Base-by-base conservation (phyloP, 2,113 vertebrate genomes). In the Cryptoleucopteryx plumbea region DNA sequence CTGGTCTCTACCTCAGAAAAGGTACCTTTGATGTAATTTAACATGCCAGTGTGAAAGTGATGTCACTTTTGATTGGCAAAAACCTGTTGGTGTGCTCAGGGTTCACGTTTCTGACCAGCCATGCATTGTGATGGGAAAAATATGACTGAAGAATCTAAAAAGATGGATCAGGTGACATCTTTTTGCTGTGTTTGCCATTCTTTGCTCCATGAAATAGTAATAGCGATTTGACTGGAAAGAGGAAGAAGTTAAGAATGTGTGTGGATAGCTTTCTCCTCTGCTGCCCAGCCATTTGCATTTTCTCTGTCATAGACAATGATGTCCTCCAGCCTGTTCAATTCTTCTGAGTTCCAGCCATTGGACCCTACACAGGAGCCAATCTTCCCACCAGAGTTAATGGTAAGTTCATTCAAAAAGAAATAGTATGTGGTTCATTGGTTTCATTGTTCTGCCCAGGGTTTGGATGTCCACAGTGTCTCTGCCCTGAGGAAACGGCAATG, bases 361-460 rank as follows among this genome's bases (percentile, higher is more conserved):
- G 99, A 99, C 91, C 98, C 99, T 7, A 99, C 99, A 2, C 99
- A 99, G 94, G 99, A 99, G 63, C 98, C 99, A 34, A 99, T 99
- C 94, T 99, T 99, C 71, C 99, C 99, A 29, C 99, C 99, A 36
- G 99, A 99, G 65, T 97, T 99, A 87, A 97, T 99, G 98, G 99
- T 99, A 97, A 68, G 93, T 80, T 67, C 20, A 26, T n/a, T 59
- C 10, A 79, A n/a, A 58, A 13, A 59, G 32, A 38, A 80, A 34
- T 11, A 31, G 11, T 17, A 6, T 5, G 5, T 26, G 16, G 26
- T 50, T 79, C 6, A 0, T 81, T 83, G 45, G 21, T 15, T 59
- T 31, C 5, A 6, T 56, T 68, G 25, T n/a, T 22, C 43, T 62
- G 47, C 4, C 15, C 13, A 32, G 32, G 6, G 9, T 75, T 79